Conservation (phyloP, 1,140 invertebrate genomes). For the Solenopsis fugax region DNA sequence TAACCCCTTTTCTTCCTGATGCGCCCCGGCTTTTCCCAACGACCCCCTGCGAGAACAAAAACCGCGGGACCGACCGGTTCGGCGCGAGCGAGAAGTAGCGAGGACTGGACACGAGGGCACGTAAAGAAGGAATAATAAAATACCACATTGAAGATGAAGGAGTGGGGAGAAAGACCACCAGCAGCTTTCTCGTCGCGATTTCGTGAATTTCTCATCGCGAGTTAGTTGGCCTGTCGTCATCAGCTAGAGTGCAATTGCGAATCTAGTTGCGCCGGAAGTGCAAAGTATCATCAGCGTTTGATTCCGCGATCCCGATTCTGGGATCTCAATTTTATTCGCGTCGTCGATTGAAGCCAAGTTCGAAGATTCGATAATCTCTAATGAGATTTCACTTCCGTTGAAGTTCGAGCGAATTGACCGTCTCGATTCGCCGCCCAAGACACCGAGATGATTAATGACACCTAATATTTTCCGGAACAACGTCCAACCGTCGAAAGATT, state of each 20-base stretch:
- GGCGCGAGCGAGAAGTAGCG: constrained; percentile 36
- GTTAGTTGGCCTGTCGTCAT: constrained; percentile 79
- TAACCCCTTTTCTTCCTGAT: constrained; percentile 75
- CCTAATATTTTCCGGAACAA: constrained; percentile 33
- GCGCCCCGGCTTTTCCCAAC: constrained; percentile 69
- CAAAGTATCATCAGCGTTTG: constrained; percentile 8
- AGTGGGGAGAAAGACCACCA: constrained; percentile 74
- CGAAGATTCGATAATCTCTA: constrained; percentile 27
- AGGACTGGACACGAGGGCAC: constrained; percentile 51
- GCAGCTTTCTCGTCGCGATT: constrained; percentile 64
- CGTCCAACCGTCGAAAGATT: constrained; percentile 31
- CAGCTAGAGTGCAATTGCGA: constrained; percentile 79
- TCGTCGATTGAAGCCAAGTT: neutral
- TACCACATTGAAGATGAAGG: constrained; percentile 49
- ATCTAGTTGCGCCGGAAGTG: constrained; percentile 70
- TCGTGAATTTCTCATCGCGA: constrained; percentile 61
- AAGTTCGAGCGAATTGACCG: constrained; percentile 13
- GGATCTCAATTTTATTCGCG: constrained; percentile 7
- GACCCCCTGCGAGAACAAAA: constrained; percentile 73
- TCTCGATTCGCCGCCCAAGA: constrained; percentile 3
- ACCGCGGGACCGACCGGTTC: constrained; percentile 70
- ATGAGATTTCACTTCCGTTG: constrained; percentile 41
- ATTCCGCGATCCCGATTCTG: constrained; percentile 12
- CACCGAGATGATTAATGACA: constrained; percentile 47
- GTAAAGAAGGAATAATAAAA: constrained; percentile 70